Base-by-base conservation (phyloP, 2,113 vertebrate species). In the Pitta sordida region DNA sequence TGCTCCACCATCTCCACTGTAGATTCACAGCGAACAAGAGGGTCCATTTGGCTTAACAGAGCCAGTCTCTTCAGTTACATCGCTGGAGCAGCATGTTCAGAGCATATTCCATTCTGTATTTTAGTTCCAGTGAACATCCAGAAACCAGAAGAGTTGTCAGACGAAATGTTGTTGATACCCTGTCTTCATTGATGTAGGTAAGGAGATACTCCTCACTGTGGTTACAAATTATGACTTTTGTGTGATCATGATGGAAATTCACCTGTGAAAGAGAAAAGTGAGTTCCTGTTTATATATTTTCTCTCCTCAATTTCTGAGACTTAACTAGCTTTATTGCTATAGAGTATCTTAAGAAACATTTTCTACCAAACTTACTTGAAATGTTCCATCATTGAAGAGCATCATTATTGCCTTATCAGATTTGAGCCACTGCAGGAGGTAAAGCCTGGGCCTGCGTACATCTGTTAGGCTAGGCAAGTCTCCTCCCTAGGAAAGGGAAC, bases 191-290 rank as follows among this genome's bases (percentile, higher is more conserved):
- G 96, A 99, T 99, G 96, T 99, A 99, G 0, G 99, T 99, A 88
- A 99, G 98, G 86, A 99, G 97, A 95, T 99, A 99, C 67, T 99
- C 99, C 21, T 99, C 99, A 77, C 90, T 98, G 94, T 99, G 98
- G 96, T 97, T 99, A 85, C 99, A 99, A 91, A 99, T 98, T 64
- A 99, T 99, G 65, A 99, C 98, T 97, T 99, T 99, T 4, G 99
- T 99, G 97, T 99, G 99, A 96, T 99, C 99, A 1, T 99, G 99
- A 92, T 99, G 99, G 96, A 99, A 99, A 93, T 99, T 99, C 78
- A 99, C 99, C 99, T 99, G 81, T 59, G 85, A 93, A 87, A 91
- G 90, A 94, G 37, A 95, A 63, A 95, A 65, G 68, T 0, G 2
- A 29, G 26, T 7, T 70, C 29, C 13, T 44, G 13, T 88, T 86